phyloP scores from a whole-genome alignment of 2,888 invertebrate genomes.

The Latrodectus hesperus region DNA sequence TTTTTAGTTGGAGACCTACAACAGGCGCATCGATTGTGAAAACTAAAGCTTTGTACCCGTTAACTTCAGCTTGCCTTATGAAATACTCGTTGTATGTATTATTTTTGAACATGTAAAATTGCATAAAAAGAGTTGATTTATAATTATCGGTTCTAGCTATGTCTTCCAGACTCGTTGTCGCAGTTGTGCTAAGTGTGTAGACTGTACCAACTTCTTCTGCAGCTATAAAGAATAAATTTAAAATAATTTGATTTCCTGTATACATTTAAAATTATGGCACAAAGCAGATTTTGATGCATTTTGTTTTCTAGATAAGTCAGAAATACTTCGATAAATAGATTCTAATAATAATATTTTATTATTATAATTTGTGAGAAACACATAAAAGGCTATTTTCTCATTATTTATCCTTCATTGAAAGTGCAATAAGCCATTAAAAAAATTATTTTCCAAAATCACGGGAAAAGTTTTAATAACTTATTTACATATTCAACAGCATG shows the following conservation, averaged over 20 bases:
- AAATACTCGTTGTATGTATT: background rate
- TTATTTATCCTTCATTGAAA: no score
- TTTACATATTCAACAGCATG: no score
- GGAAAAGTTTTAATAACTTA: no score
- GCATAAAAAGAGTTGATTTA: background rate
- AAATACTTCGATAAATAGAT: no score
- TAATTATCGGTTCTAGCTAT: constrained; percentile 83
- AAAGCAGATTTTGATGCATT: no score
- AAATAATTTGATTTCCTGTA: background rate
- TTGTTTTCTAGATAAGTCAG: no score
- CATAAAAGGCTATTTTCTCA: no score
- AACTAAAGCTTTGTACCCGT: background rate
- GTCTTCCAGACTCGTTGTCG: constrained; percentile 91
- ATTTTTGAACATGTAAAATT: background rate
- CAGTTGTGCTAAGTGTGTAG: constrained; percentile 88
- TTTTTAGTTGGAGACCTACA: background rate
- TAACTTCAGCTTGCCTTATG: background rate
- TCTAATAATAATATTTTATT: no score
- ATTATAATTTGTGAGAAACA: no score
- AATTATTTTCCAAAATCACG: no score
- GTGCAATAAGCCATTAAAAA: no score
- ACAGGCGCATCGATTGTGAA: background rate
- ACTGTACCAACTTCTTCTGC: constrained; percentile 84
- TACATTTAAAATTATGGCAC: no score
- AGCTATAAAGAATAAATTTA: constrained; percentile 81